Evolutionary conservation across 2,113 vertebrate genomes (phyloP).

Genomic region (Mesembrinibis cayennensis): DNA sequence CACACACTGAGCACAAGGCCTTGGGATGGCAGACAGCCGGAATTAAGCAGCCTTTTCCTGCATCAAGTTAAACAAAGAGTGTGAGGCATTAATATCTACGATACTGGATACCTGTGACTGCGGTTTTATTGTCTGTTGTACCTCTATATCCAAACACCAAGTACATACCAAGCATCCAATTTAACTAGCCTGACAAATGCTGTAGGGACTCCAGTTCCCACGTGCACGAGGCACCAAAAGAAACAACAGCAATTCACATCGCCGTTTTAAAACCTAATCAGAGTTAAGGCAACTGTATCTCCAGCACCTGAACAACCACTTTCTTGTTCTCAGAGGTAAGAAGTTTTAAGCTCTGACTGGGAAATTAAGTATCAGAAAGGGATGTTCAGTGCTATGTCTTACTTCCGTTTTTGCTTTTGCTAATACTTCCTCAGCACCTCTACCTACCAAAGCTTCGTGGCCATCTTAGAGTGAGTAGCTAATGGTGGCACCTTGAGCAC

Average conservation of each 20-base stretch:
- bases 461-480: neutral
- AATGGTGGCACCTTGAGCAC: neutral
- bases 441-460: neutral
- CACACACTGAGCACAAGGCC: neutral
- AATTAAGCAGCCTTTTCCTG: neutral
- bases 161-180: neutral
- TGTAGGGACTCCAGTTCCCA: neutral
- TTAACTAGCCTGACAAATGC: neutral
- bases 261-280: neutral
- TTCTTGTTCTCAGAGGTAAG: neutral
- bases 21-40: neutral
- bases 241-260: neutral
- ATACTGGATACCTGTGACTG: neutral
- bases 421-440: neutral
- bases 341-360: neutral
- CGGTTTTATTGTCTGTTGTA: neutral
- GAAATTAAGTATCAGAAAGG: neutral
- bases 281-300: neutral
- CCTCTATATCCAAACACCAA: neutral
- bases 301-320: neutral
- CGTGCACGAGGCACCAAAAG: fast-evolving
- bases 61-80: neutral
- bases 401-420: neutral
- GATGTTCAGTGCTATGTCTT: neutral
- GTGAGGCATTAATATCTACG: neutral